These are phyloP conservation scores for Saccopteryx bilineata DNA, from an alignment of 2,113 vertebrate species.

Conservation along the genomic window DNA sequence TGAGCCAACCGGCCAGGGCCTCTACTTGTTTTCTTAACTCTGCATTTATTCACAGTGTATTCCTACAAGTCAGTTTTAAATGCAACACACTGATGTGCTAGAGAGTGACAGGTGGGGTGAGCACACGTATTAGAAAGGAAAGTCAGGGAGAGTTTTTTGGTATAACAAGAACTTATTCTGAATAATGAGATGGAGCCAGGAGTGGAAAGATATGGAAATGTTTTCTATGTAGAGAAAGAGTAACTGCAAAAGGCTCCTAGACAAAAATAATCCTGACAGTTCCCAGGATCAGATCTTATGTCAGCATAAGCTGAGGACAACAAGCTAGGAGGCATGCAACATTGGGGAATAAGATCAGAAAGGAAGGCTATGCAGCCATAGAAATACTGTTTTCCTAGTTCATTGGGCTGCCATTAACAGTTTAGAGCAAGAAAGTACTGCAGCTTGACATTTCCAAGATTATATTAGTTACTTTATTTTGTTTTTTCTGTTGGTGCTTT, in stretches of 20 bases:
- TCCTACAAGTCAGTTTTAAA: not conserved
- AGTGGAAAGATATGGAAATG: not conserved
- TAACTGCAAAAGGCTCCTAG: not conserved
- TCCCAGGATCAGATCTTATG: not conserved
- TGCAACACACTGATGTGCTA: not conserved
- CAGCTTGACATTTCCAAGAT: not conserved
- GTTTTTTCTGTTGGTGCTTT: not conserved
- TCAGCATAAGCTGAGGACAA: not conserved
- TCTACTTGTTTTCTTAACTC: too few species aligned
- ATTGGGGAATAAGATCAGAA: not conserved
- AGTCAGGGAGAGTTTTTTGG: too few species aligned
- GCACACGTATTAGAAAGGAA: not conserved
- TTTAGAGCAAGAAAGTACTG: conserved; percentile 1
- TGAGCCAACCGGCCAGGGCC: too few species aligned
- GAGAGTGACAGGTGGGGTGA: not conserved
- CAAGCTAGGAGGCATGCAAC: not conserved
- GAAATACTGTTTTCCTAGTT: not conserved
- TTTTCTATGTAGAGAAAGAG: not conserved
- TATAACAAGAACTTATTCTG: not conserved
- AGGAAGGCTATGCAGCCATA: not conserved
- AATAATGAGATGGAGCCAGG: not conserved
- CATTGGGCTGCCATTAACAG: not conserved
- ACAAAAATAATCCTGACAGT: not conserved
- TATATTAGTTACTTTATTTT: not conserved
- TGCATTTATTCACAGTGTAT: too few species aligned